Evolutionary conservation across 2,888 invertebrate species (phyloP).

Genomic region (Lasioglossum lativentre): DNA sequence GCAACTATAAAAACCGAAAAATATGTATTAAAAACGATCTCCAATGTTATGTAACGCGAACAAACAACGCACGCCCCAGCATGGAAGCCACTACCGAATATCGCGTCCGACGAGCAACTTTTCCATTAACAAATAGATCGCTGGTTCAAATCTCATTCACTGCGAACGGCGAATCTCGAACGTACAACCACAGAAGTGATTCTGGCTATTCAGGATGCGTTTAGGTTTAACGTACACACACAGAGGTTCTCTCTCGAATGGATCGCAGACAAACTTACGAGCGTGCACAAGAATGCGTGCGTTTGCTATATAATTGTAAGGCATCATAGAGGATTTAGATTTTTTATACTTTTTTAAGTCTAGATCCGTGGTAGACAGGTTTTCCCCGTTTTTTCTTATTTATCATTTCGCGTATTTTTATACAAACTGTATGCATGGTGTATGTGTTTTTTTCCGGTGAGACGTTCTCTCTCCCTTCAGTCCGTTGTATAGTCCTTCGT

Average conservation of each 20-base stretch:
- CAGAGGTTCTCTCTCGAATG: not conserved
- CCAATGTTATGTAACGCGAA: not conserved
- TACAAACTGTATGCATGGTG: conserved; percentile 29
- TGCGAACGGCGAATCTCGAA: conserved; percentile 1
- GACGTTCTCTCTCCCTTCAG: not conserved
- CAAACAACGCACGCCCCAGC: conserved; percentile 15
- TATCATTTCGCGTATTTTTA: not conserved
- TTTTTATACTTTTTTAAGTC: conserved; percentile 50
- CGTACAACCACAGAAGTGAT: conserved; percentile 25
- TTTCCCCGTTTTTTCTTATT: not conserved
- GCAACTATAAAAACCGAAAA: not conserved
- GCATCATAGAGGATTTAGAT: conserved; percentile 27
- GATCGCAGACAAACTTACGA: conserved; percentile 36
- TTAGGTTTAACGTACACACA: conserved; percentile 10
- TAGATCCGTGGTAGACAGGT: not conserved
- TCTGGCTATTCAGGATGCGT: conserved; percentile 18
- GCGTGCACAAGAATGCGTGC: not conserved
- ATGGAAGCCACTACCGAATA: conserved; percentile 5
- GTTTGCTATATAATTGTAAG: not conserved
- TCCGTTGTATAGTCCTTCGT: not conserved
- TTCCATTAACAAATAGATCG: not conserved
- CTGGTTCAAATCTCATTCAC: not conserved
- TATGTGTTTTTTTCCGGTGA: conserved; percentile 10
- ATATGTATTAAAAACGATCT: not conserved
- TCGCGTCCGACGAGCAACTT: not conserved